phyloP scores from a whole-genome alignment of 1,140 invertebrate species.

The Plutomurus gul region DNA sequence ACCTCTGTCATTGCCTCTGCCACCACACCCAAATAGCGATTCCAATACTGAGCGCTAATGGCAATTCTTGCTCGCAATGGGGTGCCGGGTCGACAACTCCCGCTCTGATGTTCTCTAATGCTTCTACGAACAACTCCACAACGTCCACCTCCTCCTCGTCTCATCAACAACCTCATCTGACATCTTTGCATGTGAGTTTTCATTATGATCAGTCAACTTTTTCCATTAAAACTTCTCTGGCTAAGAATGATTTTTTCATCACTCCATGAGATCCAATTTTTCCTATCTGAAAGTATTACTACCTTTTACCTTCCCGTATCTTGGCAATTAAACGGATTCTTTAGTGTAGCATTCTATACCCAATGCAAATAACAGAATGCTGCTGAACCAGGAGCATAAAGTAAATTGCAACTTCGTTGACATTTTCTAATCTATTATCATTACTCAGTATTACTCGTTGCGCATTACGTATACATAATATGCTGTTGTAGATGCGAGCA shows the following conservation, averaged over 20 bases:
- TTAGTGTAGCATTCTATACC: not conserved
- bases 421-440: too few species aligned
- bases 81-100: not conserved
- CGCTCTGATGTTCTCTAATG: not conserved
- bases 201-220: slow-evolving; percentile 21
- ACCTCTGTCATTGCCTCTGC: not conserved
- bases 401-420: too few species aligned
- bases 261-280: not conserved
- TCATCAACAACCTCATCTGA: slow-evolving; percentile 33
- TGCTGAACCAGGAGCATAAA: too few species aligned
- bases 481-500: too few species aligned
- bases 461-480: too few species aligned
- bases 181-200: slow-evolving; percentile 41
- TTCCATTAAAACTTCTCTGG: not conserved
- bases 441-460: too few species aligned
- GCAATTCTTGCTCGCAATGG: slow-evolving; percentile 35
- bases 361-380: too few species aligned
- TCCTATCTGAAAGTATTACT: too few species aligned
- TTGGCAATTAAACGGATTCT: too few species aligned
- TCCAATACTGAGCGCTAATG: slow-evolving; percentile 12
- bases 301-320: too few species aligned
- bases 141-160: not conserved
- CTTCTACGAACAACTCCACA: not conserved
- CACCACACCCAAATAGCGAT: slow-evolving; percentile 34
- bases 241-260: slow-evolving; percentile 2